phyloP scores from a whole-genome alignment of 2,888 invertebrate species.

The Polietes domitor region DNA sequence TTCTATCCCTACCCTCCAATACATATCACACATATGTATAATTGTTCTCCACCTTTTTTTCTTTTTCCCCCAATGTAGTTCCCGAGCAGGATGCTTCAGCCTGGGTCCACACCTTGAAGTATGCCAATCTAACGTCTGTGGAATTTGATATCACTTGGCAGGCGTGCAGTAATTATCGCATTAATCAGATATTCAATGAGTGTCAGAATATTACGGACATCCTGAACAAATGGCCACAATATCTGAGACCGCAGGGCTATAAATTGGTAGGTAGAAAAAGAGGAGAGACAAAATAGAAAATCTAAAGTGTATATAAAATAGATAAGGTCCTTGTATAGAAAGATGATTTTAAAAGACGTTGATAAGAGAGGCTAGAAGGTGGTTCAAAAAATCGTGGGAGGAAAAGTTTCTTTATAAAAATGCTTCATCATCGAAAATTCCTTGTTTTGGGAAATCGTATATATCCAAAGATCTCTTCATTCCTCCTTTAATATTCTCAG shows the following conservation, averaged over 20 bases:
- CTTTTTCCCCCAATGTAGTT: constrained; percentile 2
- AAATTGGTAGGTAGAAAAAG: constrained; percentile 9
- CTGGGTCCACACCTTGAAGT: constrained; percentile 28
- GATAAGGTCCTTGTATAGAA: too few species aligned
- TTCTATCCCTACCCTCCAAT: background rate
- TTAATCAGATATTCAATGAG: constrained; percentile 28
- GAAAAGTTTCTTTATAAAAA: too few species aligned
- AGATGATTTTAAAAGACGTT: too few species aligned
- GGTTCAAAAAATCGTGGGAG: too few species aligned
- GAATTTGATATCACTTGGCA: constrained; percentile 31
- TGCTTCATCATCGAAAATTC: too few species aligned
- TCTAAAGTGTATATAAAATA: too few species aligned
- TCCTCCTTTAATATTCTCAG: too few species aligned
- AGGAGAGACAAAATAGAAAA: too few species aligned
- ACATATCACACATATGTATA: background rate
- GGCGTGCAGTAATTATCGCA: constrained; percentile 33
- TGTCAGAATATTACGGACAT: constrained; percentile 20
- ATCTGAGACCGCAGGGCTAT: constrained; percentile 20
- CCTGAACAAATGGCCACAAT: constrained; percentile 18
- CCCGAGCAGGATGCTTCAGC: constrained; percentile 23
- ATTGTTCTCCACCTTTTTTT: background rate
- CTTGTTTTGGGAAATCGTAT: too few species aligned
- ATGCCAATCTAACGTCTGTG: constrained; percentile 11
- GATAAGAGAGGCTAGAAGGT: too few species aligned
- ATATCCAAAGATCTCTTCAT: too few species aligned